A percentile compares a stretch with the other conserved stretches of the same genome.
Conservation (phyloP, 2,113 vertebrate genomes). For the Tauraco erythrolophus region DNA sequence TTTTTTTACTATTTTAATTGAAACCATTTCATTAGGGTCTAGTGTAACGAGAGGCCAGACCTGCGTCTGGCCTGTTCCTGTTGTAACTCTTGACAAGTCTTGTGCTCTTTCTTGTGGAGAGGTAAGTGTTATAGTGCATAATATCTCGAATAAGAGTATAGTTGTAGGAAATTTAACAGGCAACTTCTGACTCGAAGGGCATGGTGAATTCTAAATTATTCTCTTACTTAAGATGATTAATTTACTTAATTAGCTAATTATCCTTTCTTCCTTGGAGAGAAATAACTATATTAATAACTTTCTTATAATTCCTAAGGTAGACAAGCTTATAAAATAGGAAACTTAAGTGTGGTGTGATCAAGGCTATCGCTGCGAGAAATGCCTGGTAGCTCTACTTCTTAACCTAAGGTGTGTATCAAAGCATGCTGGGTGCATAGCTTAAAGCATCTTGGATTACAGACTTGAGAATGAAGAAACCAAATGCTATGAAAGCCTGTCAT, state of each 20-base stretch:
- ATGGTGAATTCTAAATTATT: not conserved
- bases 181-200: not conserved
- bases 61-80: not conserved
- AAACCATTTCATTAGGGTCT: not conserved
- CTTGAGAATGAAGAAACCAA: not conserved
- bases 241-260: not conserved
- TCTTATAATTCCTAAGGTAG: not conserved
- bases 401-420: not conserved
- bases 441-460: not conserved
- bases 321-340: not conserved
- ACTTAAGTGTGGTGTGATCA: not conserved
- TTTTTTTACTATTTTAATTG: not conserved
- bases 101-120: not conserved
- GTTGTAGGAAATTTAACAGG: not conserved
- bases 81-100: not conserved
- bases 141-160: not conserved
- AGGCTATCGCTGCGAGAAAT: not conserved
- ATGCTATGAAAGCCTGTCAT: not conserved
- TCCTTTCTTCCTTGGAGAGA: not conserved
- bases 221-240: not conserved
- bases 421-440: not conserved
- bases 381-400: not conserved
- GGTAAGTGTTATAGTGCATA: fast-evolving
- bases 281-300: not conserved
- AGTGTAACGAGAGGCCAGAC: not conserved